phyloP scores from a whole-genome alignment of 2,888 invertebrate species.

The Eupithecia pulchellata region DNA sequence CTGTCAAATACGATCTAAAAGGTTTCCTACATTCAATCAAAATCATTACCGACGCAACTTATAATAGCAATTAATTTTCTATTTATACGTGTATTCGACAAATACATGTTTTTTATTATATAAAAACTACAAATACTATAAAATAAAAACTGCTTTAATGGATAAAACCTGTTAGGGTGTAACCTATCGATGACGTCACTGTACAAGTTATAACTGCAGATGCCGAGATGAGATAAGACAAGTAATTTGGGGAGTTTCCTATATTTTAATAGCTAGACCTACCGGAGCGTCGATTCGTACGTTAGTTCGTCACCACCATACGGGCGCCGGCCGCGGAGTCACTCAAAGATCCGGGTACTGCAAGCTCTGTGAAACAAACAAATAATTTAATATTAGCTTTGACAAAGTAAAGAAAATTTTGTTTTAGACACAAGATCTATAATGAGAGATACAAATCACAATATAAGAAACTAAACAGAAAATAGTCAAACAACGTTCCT shows the following conservation, averaged over 20 bases:
- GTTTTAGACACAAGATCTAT: too few species aligned
- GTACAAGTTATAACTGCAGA: background rate
- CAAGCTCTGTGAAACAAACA: background rate
- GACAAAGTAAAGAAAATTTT: too few species aligned
- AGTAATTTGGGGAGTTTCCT: background rate
- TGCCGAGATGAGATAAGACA: background rate
- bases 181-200: background rate
- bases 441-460: too few species aligned
- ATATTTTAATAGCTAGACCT: background rate
- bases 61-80: background rate
- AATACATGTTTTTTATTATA: background rate
- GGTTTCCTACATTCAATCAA: background rate
- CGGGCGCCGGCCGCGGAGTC: background rate
- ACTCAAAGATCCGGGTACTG: background rate
- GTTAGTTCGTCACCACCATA: conserved; percentile 4
- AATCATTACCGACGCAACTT: background rate
- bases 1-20: background rate
- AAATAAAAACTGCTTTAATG: background rate
- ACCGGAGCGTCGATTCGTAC: background rate
- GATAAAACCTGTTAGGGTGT: background rate
- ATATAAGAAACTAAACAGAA: too few species aligned
- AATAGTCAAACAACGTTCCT: too few species aligned
- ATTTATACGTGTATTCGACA: background rate
- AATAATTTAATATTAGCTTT: background rate
- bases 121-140: background rate